Percentiles rank a stretch among this genome's conserved stretches.
Evolutionary conservation across 2,797 vertebrate species (phyloP).

Genomic region (Graptemys geographica): DNA sequence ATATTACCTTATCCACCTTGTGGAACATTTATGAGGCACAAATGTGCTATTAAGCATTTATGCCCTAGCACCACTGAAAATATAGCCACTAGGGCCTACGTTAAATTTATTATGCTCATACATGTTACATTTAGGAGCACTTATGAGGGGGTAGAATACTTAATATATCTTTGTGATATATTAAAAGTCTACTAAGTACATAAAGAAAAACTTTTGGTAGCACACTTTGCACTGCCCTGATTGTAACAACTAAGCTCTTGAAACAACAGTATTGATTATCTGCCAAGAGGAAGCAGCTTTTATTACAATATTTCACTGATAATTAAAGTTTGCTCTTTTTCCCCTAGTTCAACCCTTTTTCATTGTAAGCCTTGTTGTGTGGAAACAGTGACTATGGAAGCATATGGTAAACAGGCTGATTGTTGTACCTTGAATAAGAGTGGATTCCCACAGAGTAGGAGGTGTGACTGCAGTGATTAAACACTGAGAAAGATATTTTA

Average conservation of each 20-base stretch:
- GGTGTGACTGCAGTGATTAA: neutral
- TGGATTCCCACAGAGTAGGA: slow-evolving; percentile 33
- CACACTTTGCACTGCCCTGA: neutral
- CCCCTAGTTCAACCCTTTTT: slow-evolving; percentile 20
- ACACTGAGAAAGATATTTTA: neutral
- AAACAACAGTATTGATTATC: neutral
- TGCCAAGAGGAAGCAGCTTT: neutral
- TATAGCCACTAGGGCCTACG: neutral
- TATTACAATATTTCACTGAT: slow-evolving; percentile 2
- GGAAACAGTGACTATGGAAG: slow-evolving; percentile 35
- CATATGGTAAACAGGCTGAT: slow-evolving; percentile 17
- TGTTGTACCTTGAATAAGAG: neutral
- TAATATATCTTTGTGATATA: accelerated
- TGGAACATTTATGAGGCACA: neutral
- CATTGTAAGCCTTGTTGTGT: slow-evolving; percentile 30
- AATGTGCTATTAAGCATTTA: neutral
- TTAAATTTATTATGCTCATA: neutral
- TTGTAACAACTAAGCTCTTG: neutral
- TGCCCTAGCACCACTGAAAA: neutral
- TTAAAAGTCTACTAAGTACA: neutral
- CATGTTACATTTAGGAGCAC: neutral
- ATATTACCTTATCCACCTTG: neutral
- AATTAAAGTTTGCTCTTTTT: slow-evolving; percentile 6
- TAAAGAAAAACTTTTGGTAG: neutral
- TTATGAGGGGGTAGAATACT: neutral